Evolutionary conservation across 2,113 vertebrate genomes (phyloP).

Genomic region (Dipodomys stephensi): DNA sequence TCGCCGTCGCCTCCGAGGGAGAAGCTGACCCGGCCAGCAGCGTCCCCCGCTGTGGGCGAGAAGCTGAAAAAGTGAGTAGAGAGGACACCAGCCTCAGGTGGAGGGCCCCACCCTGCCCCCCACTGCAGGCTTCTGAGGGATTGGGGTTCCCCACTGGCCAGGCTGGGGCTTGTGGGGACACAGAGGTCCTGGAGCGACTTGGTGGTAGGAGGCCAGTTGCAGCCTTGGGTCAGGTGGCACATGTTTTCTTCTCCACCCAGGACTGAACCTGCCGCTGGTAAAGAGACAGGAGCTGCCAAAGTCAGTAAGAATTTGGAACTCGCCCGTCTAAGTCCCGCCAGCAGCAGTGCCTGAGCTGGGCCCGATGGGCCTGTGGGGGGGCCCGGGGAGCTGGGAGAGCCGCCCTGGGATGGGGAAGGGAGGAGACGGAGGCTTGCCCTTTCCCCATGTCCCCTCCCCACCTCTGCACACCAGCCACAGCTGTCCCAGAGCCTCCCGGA

Average conservation of each 20-base stretch:
- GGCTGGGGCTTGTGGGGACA: too few relatives aligned
- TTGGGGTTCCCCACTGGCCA: too few relatives aligned
- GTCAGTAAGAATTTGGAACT: slow-evolving; percentile 99
- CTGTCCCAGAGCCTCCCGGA: background rate
- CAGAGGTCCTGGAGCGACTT: too few relatives aligned
- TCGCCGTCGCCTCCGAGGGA: slow-evolving; percentile 88
- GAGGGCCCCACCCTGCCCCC: too few relatives aligned
- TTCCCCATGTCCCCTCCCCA: background rate
- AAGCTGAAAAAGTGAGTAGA: slow-evolving; percentile 95
- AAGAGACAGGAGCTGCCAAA: slow-evolving; percentile 99
- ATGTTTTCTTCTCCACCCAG: slow-evolving; percentile 78
- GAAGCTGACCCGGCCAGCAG: slow-evolving; percentile 83
- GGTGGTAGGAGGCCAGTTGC: background rate
- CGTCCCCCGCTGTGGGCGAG: slow-evolving; percentile 89
- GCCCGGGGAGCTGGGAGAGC: slow-evolving; percentile 56
- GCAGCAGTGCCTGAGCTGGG: slow-evolving; percentile 83
- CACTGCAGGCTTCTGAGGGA: too few relatives aligned
- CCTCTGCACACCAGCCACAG: background rate
- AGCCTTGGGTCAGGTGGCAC: background rate
- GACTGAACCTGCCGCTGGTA: slow-evolving; percentile 95
- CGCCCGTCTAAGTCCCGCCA: slow-evolving; percentile 94
- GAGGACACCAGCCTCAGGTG: too few relatives aligned
- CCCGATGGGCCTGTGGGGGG: slow-evolving; percentile 80
- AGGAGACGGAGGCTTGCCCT: background rate
- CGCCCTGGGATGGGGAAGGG: slow-evolving; percentile 23